These are phyloP conservation scores for Megalopta genalis DNA, from an alignment of 1,140 invertebrate genomes.

Conservation along the genomic window DNA sequence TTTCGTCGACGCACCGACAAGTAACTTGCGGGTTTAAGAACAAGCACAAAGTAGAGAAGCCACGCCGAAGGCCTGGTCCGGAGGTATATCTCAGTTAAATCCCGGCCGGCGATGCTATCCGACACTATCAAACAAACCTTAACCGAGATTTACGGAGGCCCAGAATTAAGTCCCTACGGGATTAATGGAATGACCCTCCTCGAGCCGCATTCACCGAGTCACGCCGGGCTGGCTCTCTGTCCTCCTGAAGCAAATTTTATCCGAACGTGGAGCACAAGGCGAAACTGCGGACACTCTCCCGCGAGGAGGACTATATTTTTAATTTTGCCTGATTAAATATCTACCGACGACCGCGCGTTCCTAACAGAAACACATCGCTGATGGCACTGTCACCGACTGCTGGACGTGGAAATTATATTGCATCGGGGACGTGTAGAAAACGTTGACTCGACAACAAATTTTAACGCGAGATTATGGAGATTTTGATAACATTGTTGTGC, in stretches of 20 bases:
- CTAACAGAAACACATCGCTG: neutral
- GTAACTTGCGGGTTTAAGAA: constrained; percentile 37
- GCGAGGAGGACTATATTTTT: neutral
- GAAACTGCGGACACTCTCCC: constrained; percentile 48
- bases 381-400: neutral
- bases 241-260: constrained; percentile 47
- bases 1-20: constrained; percentile 17
- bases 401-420: neutral
- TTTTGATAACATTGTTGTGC: too few species aligned
- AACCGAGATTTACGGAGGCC: constrained; percentile 70
- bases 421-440: neutral
- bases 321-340: neutral
- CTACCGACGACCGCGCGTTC: neutral
- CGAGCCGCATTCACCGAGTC: constrained; percentile 20
- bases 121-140: constrained; percentile 70
- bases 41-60: constrained; percentile 9
- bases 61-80: neutral
- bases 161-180: constrained; percentile 66
- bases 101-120: constrained; percentile 48
- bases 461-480: too few species aligned
- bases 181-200: constrained; percentile 60
- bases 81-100: constrained; percentile 56
- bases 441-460: too few species aligned
- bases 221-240: constrained; percentile 4
- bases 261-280: constrained; percentile 24